Evolutionary conservation across 2,888 invertebrate genomes (phyloP), one percentile per base, ranked within the genome.

Genomic region (Himalopsyche tibetana): DNA sequence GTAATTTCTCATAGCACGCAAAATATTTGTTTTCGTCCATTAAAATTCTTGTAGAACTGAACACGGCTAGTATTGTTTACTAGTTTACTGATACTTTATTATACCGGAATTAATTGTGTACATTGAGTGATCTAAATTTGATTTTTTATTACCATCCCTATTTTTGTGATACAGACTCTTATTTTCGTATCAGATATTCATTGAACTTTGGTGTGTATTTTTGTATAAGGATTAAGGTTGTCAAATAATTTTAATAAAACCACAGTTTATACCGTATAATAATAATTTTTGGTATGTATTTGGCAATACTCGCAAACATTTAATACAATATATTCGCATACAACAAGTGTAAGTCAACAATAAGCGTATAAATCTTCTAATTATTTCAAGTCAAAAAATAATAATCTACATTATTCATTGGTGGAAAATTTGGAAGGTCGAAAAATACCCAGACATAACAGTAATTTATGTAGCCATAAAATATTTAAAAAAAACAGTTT

Each of bases 251-350:
- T 4, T 28, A 74, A 74, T 74, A 74, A 74, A 87, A 85, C 83
- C 17, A 85, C 79, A 83, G 74, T 42, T 79, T 82, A 56, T 86
- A 84, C 86, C 87, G 87, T 87, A 87, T 88, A 87, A 88, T 88
- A 88, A 87, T 88, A 88, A 88, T 88, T 88, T 88, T 88, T 88
- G 88, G 88, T 88, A 88, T 88, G 88, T 87, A 87, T 88, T 88
- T 88, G 88, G 88, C 88, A 88, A 88, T 88, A 86, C 87, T 88
- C 86, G 88, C 88, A 88, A 88, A 88, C 88, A 87, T 88, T 87
- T 81, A 87, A 88, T 88, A 88, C 88, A 88, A 88, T 87, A 88
- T 88, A 88, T 88, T 88, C 88, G 88, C 87, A 88, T 88, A 88
- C 88, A 88, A 88, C 87, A 85, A 87, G 87, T 85, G 87, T 87